phyloP scores from a whole-genome alignment of 2,888 invertebrate species.

The Caenorhabditis doughertyi region DNA sequence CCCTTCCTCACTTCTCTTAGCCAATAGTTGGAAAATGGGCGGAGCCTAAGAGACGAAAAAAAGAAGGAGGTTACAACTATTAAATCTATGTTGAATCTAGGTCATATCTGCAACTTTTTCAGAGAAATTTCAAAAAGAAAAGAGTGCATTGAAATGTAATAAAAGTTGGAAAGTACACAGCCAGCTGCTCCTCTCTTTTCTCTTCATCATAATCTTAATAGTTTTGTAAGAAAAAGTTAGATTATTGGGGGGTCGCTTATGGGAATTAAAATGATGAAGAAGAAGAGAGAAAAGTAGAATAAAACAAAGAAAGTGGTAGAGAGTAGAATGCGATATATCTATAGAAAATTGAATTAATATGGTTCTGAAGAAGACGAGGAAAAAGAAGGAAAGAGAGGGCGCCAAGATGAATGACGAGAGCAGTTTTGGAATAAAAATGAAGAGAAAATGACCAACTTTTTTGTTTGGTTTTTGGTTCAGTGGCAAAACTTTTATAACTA shows the following conservation, averaged over 20 bases:
- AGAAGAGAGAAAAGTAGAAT: constrained; percentile 1
- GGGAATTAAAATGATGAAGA: no score
- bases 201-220: no score
- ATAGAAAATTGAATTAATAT: constrained; percentile 55
- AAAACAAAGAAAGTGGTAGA: constrained; percentile 38
- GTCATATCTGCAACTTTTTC: constrained; percentile 2
- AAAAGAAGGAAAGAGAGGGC: constrained; percentile 12
- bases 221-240: constrained; percentile 12
- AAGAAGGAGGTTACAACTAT: background rate
- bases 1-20: background rate
- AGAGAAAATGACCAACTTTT: constrained; percentile 24
- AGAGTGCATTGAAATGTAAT: constrained; percentile 1
- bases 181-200: background rate
- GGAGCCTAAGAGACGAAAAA: constrained; percentile 18
- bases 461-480: no score
- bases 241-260: constrained; percentile 19
- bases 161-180: background rate
- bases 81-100: constrained; percentile 8
- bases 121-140: background rate
- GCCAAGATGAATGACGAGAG: constrained; percentile 53
- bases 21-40: constrained; percentile 58
- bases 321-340: constrained; percentile 22
- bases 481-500: no score
- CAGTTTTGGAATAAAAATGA: background rate
- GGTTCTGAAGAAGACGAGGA: background rate